Base-by-base conservation (phyloP, 1,140 invertebrate genomes). In the Epicauta chinensis region DNA sequence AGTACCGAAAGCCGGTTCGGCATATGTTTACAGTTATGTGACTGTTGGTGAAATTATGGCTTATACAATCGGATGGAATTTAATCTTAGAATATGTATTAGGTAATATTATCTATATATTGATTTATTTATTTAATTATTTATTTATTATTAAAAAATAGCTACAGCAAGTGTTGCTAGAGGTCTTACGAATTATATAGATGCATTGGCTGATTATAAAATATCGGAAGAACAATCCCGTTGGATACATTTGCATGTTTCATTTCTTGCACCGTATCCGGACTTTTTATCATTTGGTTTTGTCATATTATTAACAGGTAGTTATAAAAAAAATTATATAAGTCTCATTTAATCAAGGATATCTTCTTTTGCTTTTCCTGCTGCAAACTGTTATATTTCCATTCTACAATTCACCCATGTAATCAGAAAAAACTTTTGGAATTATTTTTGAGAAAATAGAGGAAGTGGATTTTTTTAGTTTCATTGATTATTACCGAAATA, bases 161-260 rank as follows among this genome's bases (percentile, higher is more conserved):
- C 84, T 55, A 87, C 88, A 0, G 92, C 93, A 3, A 91, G 90
- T 58, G 90, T 96, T n/a, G 93, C 92, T 1, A 81, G 90, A 64
- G 93, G 91, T 14, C 82, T 93, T 64, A 91, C 89, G 64, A 86
- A 84, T 42, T 95, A 96, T 62, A 80, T 97, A 11, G 92, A 97
- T 67, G 81, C 84, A 9, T 68, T 97, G 1, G 75, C 84, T 38
- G 78, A 85, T 59, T 80, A 89, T 51, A 77, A 77, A 9, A 92
- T 97, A 72, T 77, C 78, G 15, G 75, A 75, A 7, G 73, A 80
- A 1, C 81, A 96, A 49, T 72, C 73, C n/a, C 71, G 77, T 0
- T 55, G 78, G 6, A 76, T 91, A 63, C 84, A 84, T 0, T 89
- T 93, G 0, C 64, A 87, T 37, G 70, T 91, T 0, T 64, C 76